Conservation (phyloP, 2,113 vertebrate genomes). For the Myrmophylax atrothorax region DNA sequence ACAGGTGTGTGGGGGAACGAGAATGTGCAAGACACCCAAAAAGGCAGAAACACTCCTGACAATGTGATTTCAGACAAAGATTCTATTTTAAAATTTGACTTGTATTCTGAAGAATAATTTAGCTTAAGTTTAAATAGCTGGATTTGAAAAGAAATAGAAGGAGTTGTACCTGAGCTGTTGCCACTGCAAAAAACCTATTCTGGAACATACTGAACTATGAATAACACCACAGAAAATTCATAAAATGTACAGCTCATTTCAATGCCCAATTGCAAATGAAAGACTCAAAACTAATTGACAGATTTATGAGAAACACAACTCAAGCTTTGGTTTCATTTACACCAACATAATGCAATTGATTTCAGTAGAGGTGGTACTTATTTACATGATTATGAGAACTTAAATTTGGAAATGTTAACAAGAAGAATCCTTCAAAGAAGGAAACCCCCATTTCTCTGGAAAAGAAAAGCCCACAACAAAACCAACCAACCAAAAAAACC, state of each 20-base stretch:
- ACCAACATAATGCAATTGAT: not conserved
- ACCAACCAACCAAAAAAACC: not conserved
- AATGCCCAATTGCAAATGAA: not conserved
- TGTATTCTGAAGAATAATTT: not conserved
- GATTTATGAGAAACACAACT: not conserved
- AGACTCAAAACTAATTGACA: not conserved
- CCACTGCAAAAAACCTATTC: not conserved
- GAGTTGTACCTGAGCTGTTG: not conserved
- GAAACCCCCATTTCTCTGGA: not conserved
- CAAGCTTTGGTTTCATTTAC: not conserved
- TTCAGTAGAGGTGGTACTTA: not conserved
- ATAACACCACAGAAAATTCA: not conserved
- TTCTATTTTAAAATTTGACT: not conserved
- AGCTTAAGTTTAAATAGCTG: not conserved
- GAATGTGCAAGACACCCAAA: not conserved
- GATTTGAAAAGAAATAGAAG: not conserved
- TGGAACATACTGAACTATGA: not conserved
- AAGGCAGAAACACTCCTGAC: not conserved
- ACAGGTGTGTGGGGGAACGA: not conserved
- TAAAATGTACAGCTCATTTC: not conserved
- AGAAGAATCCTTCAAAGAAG: not conserved
- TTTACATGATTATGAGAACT: not conserved
- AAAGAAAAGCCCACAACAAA: not conserved
- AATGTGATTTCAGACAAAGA: not conserved
- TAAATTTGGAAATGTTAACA: not conserved